Conservation (phyloP, 2,113 vertebrate species). For the Ceyx cyanopectus region DNA sequence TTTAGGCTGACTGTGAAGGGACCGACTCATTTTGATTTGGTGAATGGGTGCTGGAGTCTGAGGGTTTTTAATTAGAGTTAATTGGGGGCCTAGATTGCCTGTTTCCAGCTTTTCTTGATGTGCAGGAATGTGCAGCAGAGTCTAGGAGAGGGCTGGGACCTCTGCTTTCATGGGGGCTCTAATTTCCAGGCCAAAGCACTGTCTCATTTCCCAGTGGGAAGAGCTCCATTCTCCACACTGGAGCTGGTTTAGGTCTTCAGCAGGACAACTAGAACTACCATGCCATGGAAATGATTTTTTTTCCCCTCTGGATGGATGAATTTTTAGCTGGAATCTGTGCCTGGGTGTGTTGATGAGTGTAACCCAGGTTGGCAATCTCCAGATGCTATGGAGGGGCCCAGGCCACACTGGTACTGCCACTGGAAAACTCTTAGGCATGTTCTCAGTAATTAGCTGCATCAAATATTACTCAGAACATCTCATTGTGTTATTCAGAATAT, state of each 20-base stretch:
- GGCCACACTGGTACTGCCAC: conserved; percentile 32
- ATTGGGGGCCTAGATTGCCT: neutral
- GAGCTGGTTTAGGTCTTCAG: neutral
- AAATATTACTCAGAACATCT: conserved; percentile 42
- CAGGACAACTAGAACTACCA: accelerated
- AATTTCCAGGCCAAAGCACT: neutral
- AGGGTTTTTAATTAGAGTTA: neutral
- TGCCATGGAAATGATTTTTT: neutral
- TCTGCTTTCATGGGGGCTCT: neutral
- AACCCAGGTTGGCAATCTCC: conserved; percentile 20
- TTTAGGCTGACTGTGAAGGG: neutral
- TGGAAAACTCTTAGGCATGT: conserved; percentile 55
- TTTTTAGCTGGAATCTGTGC: conserved; percentile 6
- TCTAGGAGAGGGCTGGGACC: neutral
- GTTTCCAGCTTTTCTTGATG: neutral
- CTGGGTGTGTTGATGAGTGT: neutral
- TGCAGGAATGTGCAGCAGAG: neutral
- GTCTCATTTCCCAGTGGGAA: neutral
- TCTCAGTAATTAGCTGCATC: conserved; percentile 69
- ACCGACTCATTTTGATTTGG: neutral
- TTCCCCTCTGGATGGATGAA: neutral
- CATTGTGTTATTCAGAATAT: conserved; percentile 64
- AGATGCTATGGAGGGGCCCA: conserved; percentile 20
- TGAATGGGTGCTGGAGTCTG: neutral
- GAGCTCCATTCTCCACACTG: neutral